Evolutionary conservation across 2,113 vertebrate genomes (phyloP).

Genomic region (Neodon shergylaensis): DNA sequence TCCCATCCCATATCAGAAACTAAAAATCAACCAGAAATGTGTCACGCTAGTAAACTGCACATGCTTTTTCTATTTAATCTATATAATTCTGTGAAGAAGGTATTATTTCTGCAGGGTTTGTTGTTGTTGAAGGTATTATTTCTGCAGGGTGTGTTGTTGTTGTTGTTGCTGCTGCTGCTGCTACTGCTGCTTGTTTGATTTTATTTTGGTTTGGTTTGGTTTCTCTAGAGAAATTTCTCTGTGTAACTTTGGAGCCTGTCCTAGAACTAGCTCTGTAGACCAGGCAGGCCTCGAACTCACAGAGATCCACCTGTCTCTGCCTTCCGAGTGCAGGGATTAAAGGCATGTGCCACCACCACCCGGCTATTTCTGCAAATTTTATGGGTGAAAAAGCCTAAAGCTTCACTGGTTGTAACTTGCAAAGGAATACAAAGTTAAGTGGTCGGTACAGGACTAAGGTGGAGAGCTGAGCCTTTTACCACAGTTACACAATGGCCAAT

Average conservation of each 20-base stretch:
- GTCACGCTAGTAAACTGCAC: not conserved
- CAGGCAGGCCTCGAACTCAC: no score
- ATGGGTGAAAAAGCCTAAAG: not conserved
- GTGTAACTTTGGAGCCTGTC: no score
- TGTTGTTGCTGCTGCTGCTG: no score
- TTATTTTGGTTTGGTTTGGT: no score
- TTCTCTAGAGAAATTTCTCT: no score
- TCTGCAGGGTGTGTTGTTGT: no score
- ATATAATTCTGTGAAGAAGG: not conserved
- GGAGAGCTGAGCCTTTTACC: slow-evolving; percentile 28
- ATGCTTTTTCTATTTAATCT: not conserved
- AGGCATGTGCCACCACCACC: no score
- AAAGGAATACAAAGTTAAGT: slow-evolving; percentile 55
- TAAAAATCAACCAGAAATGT: slow-evolving; percentile 36
- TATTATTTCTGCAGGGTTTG: not conserved
- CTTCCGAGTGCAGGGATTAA: no score
- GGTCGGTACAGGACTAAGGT: not conserved
- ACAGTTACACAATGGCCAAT: not conserved
- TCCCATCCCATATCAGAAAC: not conserved
- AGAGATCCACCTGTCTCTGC: no score
- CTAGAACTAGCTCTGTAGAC: no score
- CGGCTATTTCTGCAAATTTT: slow-evolving; percentile 17
- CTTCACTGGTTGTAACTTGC: not conserved
- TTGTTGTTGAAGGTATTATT: no score
- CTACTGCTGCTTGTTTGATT: no score